A percentile compares a stretch with the other conserved stretches of the same genome.
Conservation (phyloP, 2,888 invertebrate genomes). For the Drosophila atripex region DNA sequence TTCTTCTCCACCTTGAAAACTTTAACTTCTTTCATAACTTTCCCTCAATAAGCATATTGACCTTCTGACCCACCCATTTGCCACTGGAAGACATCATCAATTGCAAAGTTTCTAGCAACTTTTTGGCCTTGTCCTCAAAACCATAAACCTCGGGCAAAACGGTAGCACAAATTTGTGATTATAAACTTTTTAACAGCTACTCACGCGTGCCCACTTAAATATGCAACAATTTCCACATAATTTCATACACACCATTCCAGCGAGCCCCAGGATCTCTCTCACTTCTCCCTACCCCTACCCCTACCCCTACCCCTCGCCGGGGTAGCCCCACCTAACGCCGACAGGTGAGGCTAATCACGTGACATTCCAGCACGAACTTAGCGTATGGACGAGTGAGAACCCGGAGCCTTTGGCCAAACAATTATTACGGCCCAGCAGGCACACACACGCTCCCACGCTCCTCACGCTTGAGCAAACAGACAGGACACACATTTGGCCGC, state of each 20-base stretch:
- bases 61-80: neutral
- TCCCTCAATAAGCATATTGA: neutral
- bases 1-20: neutral
- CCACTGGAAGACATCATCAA: neutral
- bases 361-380: slow-evolving; percentile 62
- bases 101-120: slow-evolving; percentile 8
- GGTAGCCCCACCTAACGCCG: neutral
- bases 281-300: neutral
- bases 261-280: neutral
- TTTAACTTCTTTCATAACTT: neutral
- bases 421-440: slow-evolving; percentile 71
- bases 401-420: slow-evolving; percentile 66
- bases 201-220: slow-evolving; percentile 73
- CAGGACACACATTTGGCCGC: slow-evolving; percentile 58
- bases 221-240: slow-evolving; percentile 79
- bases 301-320: too few relatives aligned
- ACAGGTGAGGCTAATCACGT: slow-evolving; percentile 65
- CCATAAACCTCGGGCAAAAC: slow-evolving; percentile 24
- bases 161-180: slow-evolving; percentile 37
- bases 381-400: slow-evolving; percentile 21
- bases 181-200: slow-evolving; percentile 57
- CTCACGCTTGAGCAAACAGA: slow-evolving; percentile 41
- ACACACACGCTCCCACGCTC: slow-evolving; percentile 6
- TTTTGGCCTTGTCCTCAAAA: neutral
- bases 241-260: slow-evolving; percentile 49